Base-by-base conservation (phyloP, 2,888 invertebrate species). In the Drosophila nigricruria region DNA sequence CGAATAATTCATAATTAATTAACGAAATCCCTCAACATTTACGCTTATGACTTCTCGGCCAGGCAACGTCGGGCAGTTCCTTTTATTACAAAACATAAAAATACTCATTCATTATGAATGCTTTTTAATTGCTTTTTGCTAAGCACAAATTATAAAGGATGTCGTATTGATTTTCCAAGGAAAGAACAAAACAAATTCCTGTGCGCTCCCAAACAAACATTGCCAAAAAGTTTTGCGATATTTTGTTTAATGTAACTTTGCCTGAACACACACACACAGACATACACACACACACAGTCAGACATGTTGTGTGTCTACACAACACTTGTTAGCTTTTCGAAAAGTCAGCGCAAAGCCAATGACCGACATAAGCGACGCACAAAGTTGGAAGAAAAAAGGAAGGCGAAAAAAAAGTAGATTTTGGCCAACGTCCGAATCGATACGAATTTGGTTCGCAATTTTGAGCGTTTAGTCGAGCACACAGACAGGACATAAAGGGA, bases 281-380 rank as follows among this genome's bases (percentile, higher is more conserved):
- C 23, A 45, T 49, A 52, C 57, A 54, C 40, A 53, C 25, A 38
- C 34, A 8, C 18, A 20, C 18, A 2, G 20, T 40, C 10, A 23
- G 14, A 6, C 12, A 30, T 30, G 30, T 30, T 45, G 42, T 40
- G 30, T 47, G 42, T 34, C 6, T 34, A 57, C 38, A 32, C 18
- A 62, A 38, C 50, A 43, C 38, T 57, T 58, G 62, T 40, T 32
- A 58, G 56, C 49, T 38, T 49, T 34, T 34, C 8, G 16, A 62
- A 70, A 77, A 73, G 66, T 61, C 63, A 67, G 16, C 50, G 52
- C 57, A 57, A 69, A 77, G 78, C 72, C 78, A 78, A 79, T 79
- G 78, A 79, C 78, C 78, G 75, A 62, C 68, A 62, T 53, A 66
- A 60, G 30, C 58, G 74, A 69, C 61, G 54, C 66, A 70, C 70